phyloP scores from a whole-genome alignment of 2,797 vertebrate species.

The Chelon auratus region DNA sequence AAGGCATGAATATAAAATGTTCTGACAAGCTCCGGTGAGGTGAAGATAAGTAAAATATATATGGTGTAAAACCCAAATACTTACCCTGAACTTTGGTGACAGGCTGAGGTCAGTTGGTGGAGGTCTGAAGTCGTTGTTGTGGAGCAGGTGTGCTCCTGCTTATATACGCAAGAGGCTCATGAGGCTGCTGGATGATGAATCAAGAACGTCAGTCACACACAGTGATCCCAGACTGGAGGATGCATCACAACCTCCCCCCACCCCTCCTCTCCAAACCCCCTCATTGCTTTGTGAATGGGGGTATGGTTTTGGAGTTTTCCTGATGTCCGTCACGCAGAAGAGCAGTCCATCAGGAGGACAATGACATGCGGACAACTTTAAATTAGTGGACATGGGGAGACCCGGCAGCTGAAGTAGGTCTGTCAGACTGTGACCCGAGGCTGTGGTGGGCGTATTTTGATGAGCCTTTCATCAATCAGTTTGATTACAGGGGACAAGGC shows the following conservation, averaged over 20 bases:
- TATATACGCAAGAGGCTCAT: constrained; percentile 77
- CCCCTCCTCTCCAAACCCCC: constrained; percentile 60
- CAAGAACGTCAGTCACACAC: constrained; percentile 75
- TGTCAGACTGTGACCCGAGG: constrained; percentile 63
- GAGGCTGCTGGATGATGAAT: constrained; percentile 73
- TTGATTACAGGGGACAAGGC: constrained; percentile 45
- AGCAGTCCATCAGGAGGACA: constrained; percentile 80
- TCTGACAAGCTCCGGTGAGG: no score
- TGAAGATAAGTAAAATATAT: neutral
- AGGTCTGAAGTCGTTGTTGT: constrained; percentile 61
- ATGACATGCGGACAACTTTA: constrained; percentile 77
- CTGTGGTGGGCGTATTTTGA: constrained; percentile 74
- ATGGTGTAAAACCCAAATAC: constrained; percentile 19
- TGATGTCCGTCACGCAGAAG: constrained; percentile 79
- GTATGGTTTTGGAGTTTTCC: constrained; percentile 62
- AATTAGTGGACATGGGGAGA: constrained; percentile 73
- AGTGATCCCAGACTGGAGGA: constrained; percentile 54
- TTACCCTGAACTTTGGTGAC: constrained; percentile 77
- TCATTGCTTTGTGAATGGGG: constrained; percentile 55
- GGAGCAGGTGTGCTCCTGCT: constrained; percentile 70
- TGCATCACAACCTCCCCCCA: constrained; percentile 52
- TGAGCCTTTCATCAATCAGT: constrained; percentile 73
- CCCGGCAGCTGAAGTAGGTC: constrained; percentile 60
- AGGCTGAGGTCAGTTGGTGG: constrained; percentile 65
- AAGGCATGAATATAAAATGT: no score